Base-by-base conservation (phyloP, 92 coral and sea anemone genomes). In the Chrysogorgia sp. region DNA sequence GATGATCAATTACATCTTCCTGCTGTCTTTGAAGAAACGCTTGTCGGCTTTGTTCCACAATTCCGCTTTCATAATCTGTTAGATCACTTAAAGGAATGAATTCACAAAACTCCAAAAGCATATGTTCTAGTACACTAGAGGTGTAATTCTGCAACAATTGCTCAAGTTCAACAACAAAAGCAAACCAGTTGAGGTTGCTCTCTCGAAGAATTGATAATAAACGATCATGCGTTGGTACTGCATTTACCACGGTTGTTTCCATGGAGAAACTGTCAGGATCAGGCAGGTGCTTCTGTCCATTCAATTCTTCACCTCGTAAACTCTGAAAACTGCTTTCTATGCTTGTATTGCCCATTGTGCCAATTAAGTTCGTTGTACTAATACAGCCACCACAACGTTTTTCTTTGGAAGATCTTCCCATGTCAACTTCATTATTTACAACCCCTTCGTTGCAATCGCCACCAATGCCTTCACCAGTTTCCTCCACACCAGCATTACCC, bases 171-270 rank as follows among this genome's bases (percentile, higher is more conserved):
- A 21, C 69, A 63, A 76, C 86, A 86, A 86, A 86, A 28, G 82
- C 26, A 76, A 83, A 87, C 85, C 87, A 83, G 64, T 83, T 87
- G 30, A 79, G 40, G 32, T 83, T 35, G 67, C 83, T 87, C 35
- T 72, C 82, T 71, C 85, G 57, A 34, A 82, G 83, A 19, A 87
- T 75, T 55, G 62, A 61, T 43, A 83, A 31, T 82, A 87, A 64
- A 49, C 68, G 78, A 14, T 86, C 90, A 10, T 20, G 19, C 35
- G 86, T 58, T 34, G 86, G 86, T 17, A 20, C 26, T 52, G 59
- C 59, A 52, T 23, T 52, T 17, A 17, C 26, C 22, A 23, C 22
- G 21, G 59, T 52, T 52, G 21, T 23, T 17, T 52, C 26, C 26
- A 5, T 52, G 26, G 59, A 52, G 59, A 52, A 52, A 52, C 59